Evolutionary conservation across 2,888 invertebrate species (phyloP).

Genomic region (Philonicus albiceps): DNA sequence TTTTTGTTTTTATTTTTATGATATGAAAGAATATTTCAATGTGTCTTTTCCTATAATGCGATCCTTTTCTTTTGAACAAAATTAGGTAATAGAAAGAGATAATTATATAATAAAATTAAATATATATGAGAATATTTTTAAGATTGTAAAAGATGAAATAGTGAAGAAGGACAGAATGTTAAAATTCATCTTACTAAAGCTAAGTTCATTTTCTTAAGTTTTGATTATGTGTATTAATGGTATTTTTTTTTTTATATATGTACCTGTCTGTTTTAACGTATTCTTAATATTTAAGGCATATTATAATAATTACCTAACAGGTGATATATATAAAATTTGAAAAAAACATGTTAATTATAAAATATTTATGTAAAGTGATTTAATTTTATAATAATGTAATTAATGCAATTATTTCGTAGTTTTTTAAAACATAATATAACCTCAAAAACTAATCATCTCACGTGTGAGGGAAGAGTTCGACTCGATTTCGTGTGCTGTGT

Average conservation of each 20-base stretch:
- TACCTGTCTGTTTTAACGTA: neutral
- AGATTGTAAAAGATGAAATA: neutral
- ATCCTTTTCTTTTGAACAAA: constrained; percentile 40
- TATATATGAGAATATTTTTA: constrained; percentile 43
- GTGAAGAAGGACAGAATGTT: neutral
- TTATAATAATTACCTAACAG: neutral
- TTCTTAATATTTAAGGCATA: too few species aligned
- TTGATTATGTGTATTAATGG: too few species aligned
- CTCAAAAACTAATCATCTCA: neutral
- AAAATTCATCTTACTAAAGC: neutral
- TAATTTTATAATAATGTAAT: neutral
- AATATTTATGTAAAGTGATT: neutral
- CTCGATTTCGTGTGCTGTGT: neutral
- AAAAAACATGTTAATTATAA: neutral
- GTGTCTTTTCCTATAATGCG: neutral
- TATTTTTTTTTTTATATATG: too few species aligned
- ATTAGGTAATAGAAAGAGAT: constrained; percentile 46
- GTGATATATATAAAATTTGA: too few species aligned
- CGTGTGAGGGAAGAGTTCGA: neutral
- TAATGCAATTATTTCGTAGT: neutral
- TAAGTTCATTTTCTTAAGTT: neutral
- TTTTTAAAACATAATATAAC: neutral
- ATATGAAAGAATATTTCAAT: neutral
- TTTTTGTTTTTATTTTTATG: neutral
- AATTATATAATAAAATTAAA: constrained; percentile 49